Percentiles rank a stretch among this genome's conserved stretches.
Conservation (phyloP, 2,113 vertebrate species). For the Erpornis zantholeuca region DNA sequence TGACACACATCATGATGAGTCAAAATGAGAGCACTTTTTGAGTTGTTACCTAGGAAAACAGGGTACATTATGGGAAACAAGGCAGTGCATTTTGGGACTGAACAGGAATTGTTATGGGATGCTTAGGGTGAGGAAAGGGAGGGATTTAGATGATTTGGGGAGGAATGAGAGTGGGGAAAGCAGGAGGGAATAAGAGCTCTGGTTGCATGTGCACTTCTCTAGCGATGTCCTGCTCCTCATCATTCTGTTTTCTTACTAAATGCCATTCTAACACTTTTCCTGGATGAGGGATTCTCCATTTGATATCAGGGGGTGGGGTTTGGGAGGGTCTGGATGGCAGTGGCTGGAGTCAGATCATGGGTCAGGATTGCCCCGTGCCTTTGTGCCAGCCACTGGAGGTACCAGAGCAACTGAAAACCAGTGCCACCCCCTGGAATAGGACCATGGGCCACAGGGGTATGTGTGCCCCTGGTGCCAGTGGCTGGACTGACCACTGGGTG, state of each 20-base stretch:
- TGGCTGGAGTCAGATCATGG: background rate
- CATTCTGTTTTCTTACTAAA: background rate
- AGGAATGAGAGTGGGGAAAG: background rate
- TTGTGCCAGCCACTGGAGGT: background rate
- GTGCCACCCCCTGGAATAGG: background rate
- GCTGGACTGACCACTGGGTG: background rate
- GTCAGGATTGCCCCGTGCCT: background rate
- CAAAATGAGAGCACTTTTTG: background rate
- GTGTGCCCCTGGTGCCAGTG: background rate
- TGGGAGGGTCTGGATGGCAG: background rate
- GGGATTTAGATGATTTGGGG: background rate
- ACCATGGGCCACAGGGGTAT: rapidly evolving
- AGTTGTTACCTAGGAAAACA: background rate
- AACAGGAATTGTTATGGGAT: background rate
- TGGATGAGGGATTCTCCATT: background rate
- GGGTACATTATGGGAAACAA: background rate
- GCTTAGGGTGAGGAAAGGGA: background rate
- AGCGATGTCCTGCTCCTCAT: background rate
- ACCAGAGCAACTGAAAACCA: background rate
- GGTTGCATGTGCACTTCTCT: rapidly evolving
- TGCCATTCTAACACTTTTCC: background rate
- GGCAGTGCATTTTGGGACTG: background rate
- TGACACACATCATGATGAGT: background rate
- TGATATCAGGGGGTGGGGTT: rapidly evolving
- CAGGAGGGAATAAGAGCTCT: background rate